These are phyloP conservation scores for Ceratosolen fusciceps DNA, from an alignment of 1,140 invertebrate species.

Conservation along the genomic window DNA sequence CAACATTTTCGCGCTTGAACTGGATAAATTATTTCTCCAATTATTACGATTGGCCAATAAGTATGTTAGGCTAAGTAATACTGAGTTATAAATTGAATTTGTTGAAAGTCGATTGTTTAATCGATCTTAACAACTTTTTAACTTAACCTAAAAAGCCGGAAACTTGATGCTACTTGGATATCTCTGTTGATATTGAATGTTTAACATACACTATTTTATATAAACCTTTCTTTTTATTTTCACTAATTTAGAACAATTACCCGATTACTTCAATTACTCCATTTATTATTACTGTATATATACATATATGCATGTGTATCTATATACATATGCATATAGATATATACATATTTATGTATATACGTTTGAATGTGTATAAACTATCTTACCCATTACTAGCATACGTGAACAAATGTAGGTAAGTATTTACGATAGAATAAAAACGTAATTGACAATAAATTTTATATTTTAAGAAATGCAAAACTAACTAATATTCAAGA, in stretches of 20 bases:
- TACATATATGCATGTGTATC: no score
- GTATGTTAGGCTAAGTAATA: not conserved
- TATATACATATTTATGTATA: no score
- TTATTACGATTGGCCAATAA: constrained; percentile 20
- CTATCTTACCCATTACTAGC: no score
- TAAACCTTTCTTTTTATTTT: not conserved
- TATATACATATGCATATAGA: no score
- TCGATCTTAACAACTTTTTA: not conserved
- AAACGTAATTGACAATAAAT: no score
- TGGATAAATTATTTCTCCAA: constrained; percentile 3
- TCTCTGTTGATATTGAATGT: no score
- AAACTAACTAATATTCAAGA: no score
- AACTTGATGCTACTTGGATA: no score
- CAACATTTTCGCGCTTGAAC: constrained; percentile 37
- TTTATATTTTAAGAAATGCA: no score
- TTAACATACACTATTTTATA: not conserved
- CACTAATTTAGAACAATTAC: not conserved
- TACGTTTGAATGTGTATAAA: no score
- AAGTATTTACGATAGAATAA: no score
- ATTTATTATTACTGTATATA: not conserved
- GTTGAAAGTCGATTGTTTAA: constrained; percentile 1
- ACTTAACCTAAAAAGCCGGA: constrained; percentile 1
- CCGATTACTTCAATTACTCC: not conserved
- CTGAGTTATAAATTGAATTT: constrained; percentile 1
- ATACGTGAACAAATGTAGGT: no score